phyloP scores from a whole-genome alignment of 2,113 vertebrate genomes.

The Daubentonia madagascariensis region DNA sequence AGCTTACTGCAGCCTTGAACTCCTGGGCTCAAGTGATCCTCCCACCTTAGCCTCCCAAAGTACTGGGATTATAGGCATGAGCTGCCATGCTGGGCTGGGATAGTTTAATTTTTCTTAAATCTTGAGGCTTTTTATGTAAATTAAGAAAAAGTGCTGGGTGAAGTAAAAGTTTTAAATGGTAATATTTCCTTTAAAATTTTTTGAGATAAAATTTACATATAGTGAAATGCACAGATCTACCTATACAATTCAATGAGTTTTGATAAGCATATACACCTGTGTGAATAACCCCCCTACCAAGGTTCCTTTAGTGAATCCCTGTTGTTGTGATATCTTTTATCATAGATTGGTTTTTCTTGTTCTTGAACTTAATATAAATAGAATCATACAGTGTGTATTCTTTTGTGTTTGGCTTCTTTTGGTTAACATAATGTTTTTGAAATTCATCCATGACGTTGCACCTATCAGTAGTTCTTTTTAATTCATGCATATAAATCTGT shows the following conservation, averaged over 20 bases:
- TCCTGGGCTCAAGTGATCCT: too few species aligned
- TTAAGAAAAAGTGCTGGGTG: background rate
- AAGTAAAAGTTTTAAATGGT: conserved; percentile 24
- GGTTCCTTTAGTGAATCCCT: background rate
- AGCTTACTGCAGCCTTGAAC: too few species aligned
- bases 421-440: background rate
- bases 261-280: background rate
- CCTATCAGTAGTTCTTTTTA: background rate
- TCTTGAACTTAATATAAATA: background rate
- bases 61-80: too few species aligned
- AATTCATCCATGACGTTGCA: background rate
- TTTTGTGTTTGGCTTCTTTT: conserved; percentile 16
- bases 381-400: background rate
- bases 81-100: background rate
- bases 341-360: background rate
- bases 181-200: background rate
- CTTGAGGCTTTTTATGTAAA: background rate
- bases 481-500: background rate
- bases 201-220: background rate
- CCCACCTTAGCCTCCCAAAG: too few species aligned
- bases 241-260: background rate
- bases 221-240: background rate
- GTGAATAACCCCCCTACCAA: background rate
- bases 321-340: background rate
- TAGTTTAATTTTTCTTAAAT: conserved; percentile 23